Evolutionary conservation across 2,888 invertebrate genomes (phyloP), one percentile per base, ranked within the genome.

Genomic region (Sipunculus nudus): DNA sequence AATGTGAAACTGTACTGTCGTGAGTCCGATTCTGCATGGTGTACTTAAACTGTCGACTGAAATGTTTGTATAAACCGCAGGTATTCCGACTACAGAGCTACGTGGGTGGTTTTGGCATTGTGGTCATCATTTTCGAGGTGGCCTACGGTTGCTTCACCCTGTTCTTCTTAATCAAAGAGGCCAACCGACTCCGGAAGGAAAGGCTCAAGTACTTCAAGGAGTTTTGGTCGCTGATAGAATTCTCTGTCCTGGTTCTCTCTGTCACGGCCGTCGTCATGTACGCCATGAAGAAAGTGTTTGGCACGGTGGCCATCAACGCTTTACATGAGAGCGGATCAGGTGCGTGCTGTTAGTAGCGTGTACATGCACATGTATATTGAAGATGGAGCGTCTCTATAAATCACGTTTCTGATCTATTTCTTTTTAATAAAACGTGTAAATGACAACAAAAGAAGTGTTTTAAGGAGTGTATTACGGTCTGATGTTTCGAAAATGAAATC

Each of bases 201-300:
- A 76, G 71, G 41, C 61, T 70, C 39, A 69, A 70, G 23, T 86
- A 85, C 68, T 85, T 85, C 73, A 69, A 69, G n/a, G 75, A 76
- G 46, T 84, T 85, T 73, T 86, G 86, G 86, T 82, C 80, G 65
- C 67, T 80, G 29, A 72, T 83, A 23, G 85, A 85, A 61, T 77
- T 84, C 62, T 66, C 73, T n/a, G 78, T 83, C 45, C 72, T 85
- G 39, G 59, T 79, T 29, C 76, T 84, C 43, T 79, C 80, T n/a
- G 76, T 84, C 32, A 63, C 80, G 3, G 78, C 78, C 50, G 81
- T 85, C 32, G 79, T 74, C 13, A 78, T 85, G 76, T 85, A 84
- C 70, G 76, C 79, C 38, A 79, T 82, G 67, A 82, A 82, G 62
- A 80, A 81, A 58, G 71, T 79, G 25, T 74, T 81, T 10, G 78